Evolutionary conservation across 2,797 vertebrate genomes (phyloP), one percentile per base, ranked within the genome.

Genomic region (Crax fasciolata): DNA sequence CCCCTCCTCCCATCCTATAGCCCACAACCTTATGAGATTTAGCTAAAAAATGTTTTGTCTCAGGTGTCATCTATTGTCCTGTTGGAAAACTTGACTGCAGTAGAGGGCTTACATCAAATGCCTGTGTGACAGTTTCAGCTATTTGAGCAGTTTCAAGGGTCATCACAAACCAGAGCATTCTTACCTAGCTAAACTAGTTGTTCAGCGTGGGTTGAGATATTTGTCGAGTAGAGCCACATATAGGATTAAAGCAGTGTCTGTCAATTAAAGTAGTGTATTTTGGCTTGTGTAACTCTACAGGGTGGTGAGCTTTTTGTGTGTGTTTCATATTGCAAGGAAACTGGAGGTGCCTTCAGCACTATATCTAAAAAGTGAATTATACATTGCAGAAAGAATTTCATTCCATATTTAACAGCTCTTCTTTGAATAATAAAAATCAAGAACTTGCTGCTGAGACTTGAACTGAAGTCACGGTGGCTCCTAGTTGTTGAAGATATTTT

Each of bases 371-470:
- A 87, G 77, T 52, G 75, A 91, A 89, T 74, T 91, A 86, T 84
- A 76, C 52, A 78, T 72, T 91, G 83, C 62, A 96, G 91, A 93
- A 89, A 87, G 48, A 71, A 90, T 84, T 84, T 90, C 11, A 62
- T 86, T 90, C 89, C 57, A 63, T 82, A 87, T 96, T 95, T 96
- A 94, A 95, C 59, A 82, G 70, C 21, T 92, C 43, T 84, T 90
- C 92, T 91, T 85, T 95, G 92, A 95, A 90, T 32, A 91, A 90
- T 11, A 86, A 68, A 71, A 84, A 11, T 23, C 3, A 2, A 66
- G 84, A 95, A 94, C 39, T 66, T n/a, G 43, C 67, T 92, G 58
- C 75, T 1, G 25, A 84, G 70, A 72, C 62, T 87, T 62, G 71
- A 93, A 75, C 81, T 74, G 57, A 94, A 96, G 44, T 85, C 75